A percentile compares a stretch with the other conserved stretches of the same genome.
Evolutionary conservation across 2,113 vertebrate genomes (phyloP).

Genomic region (Sminthopsis crassicaudata): DNA sequence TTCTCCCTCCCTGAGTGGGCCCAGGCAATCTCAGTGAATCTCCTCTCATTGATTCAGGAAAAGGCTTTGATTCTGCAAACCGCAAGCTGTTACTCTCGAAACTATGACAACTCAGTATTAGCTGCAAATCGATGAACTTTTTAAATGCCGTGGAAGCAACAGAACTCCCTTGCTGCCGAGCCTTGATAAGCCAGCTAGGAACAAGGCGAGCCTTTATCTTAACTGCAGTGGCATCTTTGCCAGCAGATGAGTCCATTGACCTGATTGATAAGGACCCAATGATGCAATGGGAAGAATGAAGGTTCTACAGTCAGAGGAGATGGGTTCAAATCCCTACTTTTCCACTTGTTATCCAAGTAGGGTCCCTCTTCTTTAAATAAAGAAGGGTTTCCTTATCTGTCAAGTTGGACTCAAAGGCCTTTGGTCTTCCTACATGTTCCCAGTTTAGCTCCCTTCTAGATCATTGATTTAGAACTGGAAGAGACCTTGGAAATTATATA

Average conservation of each 20-base stretch:
- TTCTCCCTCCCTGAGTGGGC: constrained; percentile 62
- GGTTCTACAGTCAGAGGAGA: constrained; percentile 63
- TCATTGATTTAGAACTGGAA: not conserved
- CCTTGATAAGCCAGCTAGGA: constrained; percentile 83
- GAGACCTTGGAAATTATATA: not conserved
- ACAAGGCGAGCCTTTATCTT: constrained; percentile 85
- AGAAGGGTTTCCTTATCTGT: not conserved
- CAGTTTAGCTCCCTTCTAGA: too few relatives aligned
- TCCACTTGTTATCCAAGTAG: not conserved
- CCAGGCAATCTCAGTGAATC: constrained; percentile 80
- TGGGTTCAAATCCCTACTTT: not conserved
- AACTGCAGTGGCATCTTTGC: constrained; percentile 83
- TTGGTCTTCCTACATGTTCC: not conserved
- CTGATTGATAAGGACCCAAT: constrained; percentile 80
- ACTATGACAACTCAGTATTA: constrained; percentile 89
- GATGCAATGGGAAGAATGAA: constrained; percentile 63
- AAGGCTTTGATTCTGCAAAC: constrained; percentile 87
- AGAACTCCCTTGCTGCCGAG: constrained; percentile 81
- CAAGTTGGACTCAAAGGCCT: not conserved
- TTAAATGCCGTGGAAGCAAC: constrained; percentile 83
- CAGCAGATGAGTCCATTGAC: constrained; percentile 82
- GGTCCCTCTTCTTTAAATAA: not conserved
- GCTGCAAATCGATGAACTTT: constrained; percentile 89
- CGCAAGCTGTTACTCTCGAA: constrained; percentile 83
- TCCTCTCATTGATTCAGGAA: constrained; percentile 84